Evolutionary conservation across 2,888 invertebrate species (phyloP).

Genomic region (Cepaea hortensis): DNA sequence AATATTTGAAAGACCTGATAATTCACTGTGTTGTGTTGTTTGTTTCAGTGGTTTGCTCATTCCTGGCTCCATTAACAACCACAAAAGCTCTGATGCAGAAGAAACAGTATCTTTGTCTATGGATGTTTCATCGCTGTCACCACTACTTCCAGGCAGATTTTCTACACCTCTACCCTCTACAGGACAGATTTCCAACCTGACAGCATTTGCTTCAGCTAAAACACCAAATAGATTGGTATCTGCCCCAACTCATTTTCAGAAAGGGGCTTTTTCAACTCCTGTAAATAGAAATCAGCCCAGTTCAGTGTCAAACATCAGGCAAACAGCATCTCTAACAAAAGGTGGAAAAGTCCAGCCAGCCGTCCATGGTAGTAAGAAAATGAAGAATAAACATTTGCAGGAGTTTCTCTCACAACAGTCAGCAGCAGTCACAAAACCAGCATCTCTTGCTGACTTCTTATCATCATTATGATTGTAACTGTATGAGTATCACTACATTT

Average conservation of each 20-base stretch:
- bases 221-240: not conserved
- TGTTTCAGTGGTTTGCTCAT: constrained; percentile 19
- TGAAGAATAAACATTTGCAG: constrained; percentile 26
- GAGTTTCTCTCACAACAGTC: constrained; percentile 24
- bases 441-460: constrained; percentile 27
- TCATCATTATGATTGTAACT: constrained; percentile 21
- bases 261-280: constrained; percentile 2
- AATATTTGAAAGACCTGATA: too few species aligned
- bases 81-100: not conserved
- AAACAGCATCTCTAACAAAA: not conserved
- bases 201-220: not conserved
- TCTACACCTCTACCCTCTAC: not conserved
- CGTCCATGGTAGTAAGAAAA: not conserved
- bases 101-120: not conserved
- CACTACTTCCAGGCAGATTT: not conserved
- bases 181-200: not conserved
- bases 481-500: too few species aligned
- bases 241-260: not conserved
- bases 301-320: not conserved
- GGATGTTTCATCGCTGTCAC: not conserved
- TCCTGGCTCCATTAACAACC: not conserved
- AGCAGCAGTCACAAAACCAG: constrained; percentile 8
- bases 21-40: too few species aligned
- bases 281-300: not conserved
- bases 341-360: not conserved